Evolutionary conservation across 2,797 vertebrate species (phyloP).

Genomic region (Tokudaia muenninki): DNA sequence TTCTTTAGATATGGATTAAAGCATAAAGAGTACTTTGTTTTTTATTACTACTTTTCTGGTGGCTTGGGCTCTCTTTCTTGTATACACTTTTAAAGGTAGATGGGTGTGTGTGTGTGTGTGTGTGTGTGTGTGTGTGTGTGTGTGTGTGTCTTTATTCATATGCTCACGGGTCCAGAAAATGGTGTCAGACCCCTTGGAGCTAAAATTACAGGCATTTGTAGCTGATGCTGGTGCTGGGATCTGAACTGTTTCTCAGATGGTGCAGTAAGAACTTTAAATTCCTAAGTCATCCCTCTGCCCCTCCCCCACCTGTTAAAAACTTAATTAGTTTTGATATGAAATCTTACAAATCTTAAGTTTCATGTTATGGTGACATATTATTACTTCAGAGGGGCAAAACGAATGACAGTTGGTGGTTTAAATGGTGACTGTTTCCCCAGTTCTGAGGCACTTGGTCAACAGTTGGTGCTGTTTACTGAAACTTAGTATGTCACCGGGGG

Average conservation of each 20-base stretch:
- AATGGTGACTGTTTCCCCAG: background rate
- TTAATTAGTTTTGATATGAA: conserved; percentile 42
- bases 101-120: too few species aligned
- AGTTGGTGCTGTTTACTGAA: background rate
- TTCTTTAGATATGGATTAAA: background rate
- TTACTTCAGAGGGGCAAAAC: background rate
- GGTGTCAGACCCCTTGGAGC: background rate
- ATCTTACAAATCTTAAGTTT: conserved; percentile 51
- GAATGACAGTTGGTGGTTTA: background rate
- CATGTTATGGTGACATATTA: background rate
- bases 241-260: background rate
- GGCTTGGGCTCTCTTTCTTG: background rate
- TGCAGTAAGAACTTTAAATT: background rate
- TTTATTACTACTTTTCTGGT: conserved; percentile 32
- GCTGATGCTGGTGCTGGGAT: background rate
- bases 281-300: background rate
- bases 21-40: background rate
- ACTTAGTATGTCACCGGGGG: background rate
- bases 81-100: background rate
- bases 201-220: background rate
- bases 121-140: background rate
- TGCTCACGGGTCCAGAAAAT: too few species aligned
- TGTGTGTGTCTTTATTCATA: background rate
- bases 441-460: background rate
- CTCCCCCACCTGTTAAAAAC: background rate